Base-by-base conservation (phyloP, 2,113 vertebrate genomes). In the Eptesicus fuscus region DNA sequence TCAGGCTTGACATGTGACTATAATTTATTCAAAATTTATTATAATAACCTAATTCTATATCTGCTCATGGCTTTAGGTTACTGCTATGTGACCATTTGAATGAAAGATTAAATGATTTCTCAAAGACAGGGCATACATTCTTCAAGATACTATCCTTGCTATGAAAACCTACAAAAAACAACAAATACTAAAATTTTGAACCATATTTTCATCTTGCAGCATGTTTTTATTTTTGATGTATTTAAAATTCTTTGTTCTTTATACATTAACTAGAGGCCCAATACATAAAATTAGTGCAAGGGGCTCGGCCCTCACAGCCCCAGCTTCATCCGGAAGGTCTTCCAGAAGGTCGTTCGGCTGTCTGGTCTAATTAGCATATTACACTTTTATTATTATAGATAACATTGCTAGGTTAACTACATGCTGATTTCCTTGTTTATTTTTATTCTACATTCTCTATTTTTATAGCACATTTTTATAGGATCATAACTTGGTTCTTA, bases 1-100 rank as follows among this genome's bases (percentile, higher is more conserved):
- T 11, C 37, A 32, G 73, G 53, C 23, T 56, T 56, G 53, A 23
- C 53, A 56, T 63, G 7, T 65, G 22, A 59, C 2, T 51, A 0
- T 16, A 83, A 93, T 92, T 83, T 94, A 74, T 89, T 83, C 56
- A 95, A 44, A 86, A 93, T 61, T 59, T 85, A 85, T 70, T 80
- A 65, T 70, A 83, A n/a, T 51, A 30, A 86, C 16, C 37, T 76
- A 83, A 83, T 12, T 76, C 7, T 90, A 63, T 74, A 80, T 59
- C 44, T 90, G 22, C 22, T 17, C 13, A 70, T 59, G 9, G 88
- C n/a, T 78, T 35, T 86, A 4, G 74, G 28, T 88, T 85, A 32
- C 51, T 88, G 63, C 2, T 90, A 42, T 56, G 20, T 93, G 20
- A 85, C 16, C 80, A 78, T 61, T n/a, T 83, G 35, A 85, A 89